phyloP scores from a whole-genome alignment of 2,113 vertebrate species.

The Cyanoramphus novaezelandiae region DNA sequence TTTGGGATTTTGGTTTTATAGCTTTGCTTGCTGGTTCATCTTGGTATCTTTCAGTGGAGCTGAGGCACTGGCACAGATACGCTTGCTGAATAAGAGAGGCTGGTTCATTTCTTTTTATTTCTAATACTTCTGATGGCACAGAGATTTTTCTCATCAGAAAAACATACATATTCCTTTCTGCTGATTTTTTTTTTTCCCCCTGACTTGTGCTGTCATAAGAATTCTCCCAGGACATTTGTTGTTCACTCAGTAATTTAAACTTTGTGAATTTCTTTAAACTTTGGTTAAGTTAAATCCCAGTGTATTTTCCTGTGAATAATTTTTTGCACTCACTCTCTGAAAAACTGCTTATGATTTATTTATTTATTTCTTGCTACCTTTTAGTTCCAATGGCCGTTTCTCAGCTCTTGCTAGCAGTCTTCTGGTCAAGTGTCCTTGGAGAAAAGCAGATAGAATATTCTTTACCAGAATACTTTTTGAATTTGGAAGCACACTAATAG shows the following conservation, averaged over 20 bases:
- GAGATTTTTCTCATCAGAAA: conserved; percentile 22
- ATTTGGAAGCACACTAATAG: neutral
- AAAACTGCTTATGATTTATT: neutral
- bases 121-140: neutral
- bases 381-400: conserved; percentile 24
- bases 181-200: conserved; percentile 27
- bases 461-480: conserved; percentile 13
- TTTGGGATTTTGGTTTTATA: conserved; percentile 55
- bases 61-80: neutral
- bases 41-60: neutral
- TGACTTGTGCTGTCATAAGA: conserved; percentile 30
- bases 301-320: neutral
- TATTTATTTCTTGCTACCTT: conserved; percentile 4
- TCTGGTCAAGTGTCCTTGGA: conserved; percentile 40
- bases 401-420: conserved; percentile 25
- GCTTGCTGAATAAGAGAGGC: neutral
- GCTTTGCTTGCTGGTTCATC: neutral
- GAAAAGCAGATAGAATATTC: conserved; percentile 27
- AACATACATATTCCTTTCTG: conserved; percentile 4
- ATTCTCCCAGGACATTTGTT: conserved; percentile 23
- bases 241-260: conserved; percentile 50
- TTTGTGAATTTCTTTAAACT: conserved; percentile 60
- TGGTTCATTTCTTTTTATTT: neutral
- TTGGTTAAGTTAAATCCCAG: conserved; percentile 49
- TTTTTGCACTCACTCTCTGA: conserved; percentile 2